Base-by-base conservation (phyloP, 2,888 invertebrate genomes). In the Heteropelma amictum region DNA sequence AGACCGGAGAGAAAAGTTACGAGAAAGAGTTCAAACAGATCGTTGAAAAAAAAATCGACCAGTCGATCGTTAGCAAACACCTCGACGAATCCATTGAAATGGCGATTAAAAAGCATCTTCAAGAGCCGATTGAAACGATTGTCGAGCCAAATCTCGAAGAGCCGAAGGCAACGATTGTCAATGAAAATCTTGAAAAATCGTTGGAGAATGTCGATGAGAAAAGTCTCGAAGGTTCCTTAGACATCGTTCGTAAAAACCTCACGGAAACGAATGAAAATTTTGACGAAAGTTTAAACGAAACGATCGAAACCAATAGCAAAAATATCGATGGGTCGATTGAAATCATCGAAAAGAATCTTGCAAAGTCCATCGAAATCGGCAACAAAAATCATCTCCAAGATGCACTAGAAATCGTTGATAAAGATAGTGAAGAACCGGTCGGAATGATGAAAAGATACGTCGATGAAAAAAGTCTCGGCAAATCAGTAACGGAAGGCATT, bases 81-180 rank as follows among this genome's bases (percentile, higher is more conserved):
- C 26, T 49, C 17, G 65, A 65, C n/a, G 42, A 45, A 35, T 65
- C 54, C 4, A 42, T 54, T 3, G 65, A 72, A 71, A 40, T 42
- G 42, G 56, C 33, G 0, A 42, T 58, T 12, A 51, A 35, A 28
- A 49, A 14, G 40, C 19, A 64, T 14, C 14, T 54, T 75, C n/a
- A 80, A 64, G 40, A 64, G 1, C 17, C 64, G 30, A 53, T 30
- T 28, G 40, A 51, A 8, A 42, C 26, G 8, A 2, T 30, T 17
- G 30, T 33, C 4, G 5, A 47, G 4, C 14, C 17, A 5, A 40
- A 58, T 14, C 26, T n/a, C 0, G 30, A 60, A 6, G 7, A 60
- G 12, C 5, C 58, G 8, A 40, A 26, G 6, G 49, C 3, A 7
- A 19, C 8, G 7, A 38, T 28, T 12, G 28, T 17, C 5, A 26